A percentile compares a stretch with the other conserved stretches of the same genome.
Evolutionary conservation across 2,888 invertebrate species (phyloP).

Genomic region (Patella caerulea): DNA sequence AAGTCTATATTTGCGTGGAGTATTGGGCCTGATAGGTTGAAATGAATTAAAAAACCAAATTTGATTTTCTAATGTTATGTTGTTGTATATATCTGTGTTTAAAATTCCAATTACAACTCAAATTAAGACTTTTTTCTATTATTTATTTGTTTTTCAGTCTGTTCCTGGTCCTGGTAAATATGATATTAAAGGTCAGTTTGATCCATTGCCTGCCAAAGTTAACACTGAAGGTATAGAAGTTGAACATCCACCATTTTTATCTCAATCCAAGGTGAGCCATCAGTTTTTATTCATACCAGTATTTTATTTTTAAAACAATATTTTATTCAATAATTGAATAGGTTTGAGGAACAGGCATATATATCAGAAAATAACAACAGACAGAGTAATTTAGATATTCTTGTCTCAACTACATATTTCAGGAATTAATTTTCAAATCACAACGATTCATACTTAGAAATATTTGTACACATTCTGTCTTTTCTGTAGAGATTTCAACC

Average conservation of each 20-base stretch:
- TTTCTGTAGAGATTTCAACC: constrained; percentile 62
- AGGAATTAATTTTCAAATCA: no score
- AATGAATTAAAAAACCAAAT: no score
- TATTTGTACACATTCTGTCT: constrained; percentile 3
- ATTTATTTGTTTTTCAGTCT: constrained; percentile 48
- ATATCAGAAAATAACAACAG: background rate
- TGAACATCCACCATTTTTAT: constrained; percentile 70
- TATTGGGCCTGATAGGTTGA: no score
- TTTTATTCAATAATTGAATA: background rate
- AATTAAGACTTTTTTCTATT: background rate
- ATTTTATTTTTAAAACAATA: background rate
- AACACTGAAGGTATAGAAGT: constrained; percentile 69
- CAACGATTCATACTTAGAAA: no score
- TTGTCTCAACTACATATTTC: no score
- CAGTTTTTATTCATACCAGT: background rate
- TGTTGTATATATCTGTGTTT: no score
- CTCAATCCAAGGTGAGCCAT: constrained; percentile 67
- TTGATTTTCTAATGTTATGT: no score
- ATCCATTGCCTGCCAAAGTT: constrained; percentile 56
- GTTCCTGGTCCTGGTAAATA: constrained; percentile 71
- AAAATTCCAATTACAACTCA: no score
- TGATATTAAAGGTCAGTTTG: constrained; percentile 66
- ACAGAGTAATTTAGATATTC: background rate
- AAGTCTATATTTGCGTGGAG: no score
- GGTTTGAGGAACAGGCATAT: background rate